These are phyloP conservation scores for Melanotaenia pygmaea DNA, from an alignment of 2,797 vertebrate species.

Conservation along the genomic window DNA sequence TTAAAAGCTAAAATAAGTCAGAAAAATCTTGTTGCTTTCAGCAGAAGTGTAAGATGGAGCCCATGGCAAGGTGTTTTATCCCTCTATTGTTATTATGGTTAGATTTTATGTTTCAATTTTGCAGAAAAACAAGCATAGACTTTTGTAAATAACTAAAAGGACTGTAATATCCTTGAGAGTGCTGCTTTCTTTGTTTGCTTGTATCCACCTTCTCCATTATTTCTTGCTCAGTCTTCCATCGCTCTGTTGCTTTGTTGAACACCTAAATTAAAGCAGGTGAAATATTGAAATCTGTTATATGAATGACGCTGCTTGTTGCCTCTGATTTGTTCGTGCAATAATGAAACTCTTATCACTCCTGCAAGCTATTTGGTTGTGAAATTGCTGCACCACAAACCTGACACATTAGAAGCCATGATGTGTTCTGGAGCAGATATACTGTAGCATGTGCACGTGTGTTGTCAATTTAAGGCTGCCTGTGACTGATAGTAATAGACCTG, in stretches of 20 bases:
- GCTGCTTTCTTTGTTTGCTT: slow-evolving; percentile 69
- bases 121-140: slow-evolving; percentile 64
- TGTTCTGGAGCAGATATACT: slow-evolving; percentile 73
- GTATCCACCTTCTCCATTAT: slow-evolving; percentile 69
- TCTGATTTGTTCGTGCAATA: slow-evolving; percentile 82
- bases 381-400: slow-evolving; percentile 76
- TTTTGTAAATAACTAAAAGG: slow-evolving; percentile 67
- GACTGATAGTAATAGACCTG: slow-evolving; percentile 62
- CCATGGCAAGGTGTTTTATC: slow-evolving; percentile 65
- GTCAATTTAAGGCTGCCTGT: slow-evolving; percentile 63
- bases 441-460: slow-evolving; percentile 63
- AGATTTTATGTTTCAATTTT: slow-evolving; percentile 79
- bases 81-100: slow-evolving; percentile 79
- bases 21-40: slow-evolving; percentile 61
- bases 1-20: slow-evolving; percentile 64
- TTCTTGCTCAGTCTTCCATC: slow-evolving; percentile 68
- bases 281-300: slow-evolving; percentile 82
- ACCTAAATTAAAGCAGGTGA: slow-evolving; percentile 81
- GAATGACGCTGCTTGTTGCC: slow-evolving; percentile 78
- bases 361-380: slow-evolving; percentile 82
- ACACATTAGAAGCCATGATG: slow-evolving; percentile 77
- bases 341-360: slow-evolving; percentile 82
- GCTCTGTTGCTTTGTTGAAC: slow-evolving; percentile 73
- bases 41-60: slow-evolving; percentile 58
- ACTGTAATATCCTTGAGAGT: slow-evolving; percentile 74